These are phyloP conservation scores for Gonatopus flavifemur DNA, from an alignment of 1,140 invertebrate species.

Conservation along the genomic window DNA sequence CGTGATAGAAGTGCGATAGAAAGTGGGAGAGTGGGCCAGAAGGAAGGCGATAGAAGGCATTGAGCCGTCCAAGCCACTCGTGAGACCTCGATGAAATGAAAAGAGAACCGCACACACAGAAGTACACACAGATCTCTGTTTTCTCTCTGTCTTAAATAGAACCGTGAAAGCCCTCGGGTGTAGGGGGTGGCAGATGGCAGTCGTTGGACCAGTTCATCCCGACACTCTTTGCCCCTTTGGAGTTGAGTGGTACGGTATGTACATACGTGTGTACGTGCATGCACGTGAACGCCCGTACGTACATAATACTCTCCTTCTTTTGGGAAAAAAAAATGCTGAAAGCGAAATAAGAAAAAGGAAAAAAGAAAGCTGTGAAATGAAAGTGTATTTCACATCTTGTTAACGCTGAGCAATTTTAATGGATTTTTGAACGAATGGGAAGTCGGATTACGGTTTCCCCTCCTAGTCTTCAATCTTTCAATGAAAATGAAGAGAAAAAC, in stretches of 20 bases:
- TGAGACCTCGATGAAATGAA: constrained; percentile 19
- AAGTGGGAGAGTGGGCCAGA: neutral
- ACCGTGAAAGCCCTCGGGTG: constrained; percentile 26
- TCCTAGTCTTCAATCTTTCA: no score
- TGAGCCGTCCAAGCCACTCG: constrained; percentile 46
- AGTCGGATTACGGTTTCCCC: no score
- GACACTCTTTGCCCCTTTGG: constrained; percentile 25
- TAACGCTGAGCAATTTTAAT: no score
- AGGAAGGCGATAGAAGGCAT: constrained; percentile 34
- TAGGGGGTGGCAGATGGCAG: constrained; percentile 46
- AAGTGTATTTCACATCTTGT: no score
- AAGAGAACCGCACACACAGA: neutral
- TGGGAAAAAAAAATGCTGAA: no score
- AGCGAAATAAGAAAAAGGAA: no score
- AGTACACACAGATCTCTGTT: neutral
- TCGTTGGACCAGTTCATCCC: constrained; percentile 39
- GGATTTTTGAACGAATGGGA: no score
- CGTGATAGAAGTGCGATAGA: constrained; percentile 22
- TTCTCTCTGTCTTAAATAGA: neutral
- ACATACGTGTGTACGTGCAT: no score
- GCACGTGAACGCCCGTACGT: no score
- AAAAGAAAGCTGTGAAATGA: no score
- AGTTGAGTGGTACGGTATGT: constrained; percentile 21
- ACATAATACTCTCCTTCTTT: no score
- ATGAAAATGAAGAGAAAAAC: neutral